Base-by-base conservation (phyloP, 2,113 vertebrate genomes). In the Sinocyclocheilus anshuiensis region DNA sequence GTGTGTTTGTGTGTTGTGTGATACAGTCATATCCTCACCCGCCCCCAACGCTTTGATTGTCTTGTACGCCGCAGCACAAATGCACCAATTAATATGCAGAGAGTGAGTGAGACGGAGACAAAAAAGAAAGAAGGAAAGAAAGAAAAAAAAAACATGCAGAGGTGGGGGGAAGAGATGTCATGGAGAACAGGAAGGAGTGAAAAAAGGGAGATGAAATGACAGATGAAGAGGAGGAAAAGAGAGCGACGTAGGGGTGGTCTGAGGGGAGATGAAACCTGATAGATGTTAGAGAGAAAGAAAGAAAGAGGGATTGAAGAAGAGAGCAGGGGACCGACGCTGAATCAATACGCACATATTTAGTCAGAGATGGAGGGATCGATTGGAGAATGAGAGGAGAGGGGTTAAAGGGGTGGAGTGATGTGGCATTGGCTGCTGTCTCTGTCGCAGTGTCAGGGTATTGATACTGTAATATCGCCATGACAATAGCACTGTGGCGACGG, bases 1-100 rank as follows among this genome's bases (percentile, higher is more conserved):
- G 13, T 53, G 50, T 55, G 1, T 92, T 90, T 90, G 91, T 92
- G 87, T 93, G 86, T 90, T 84, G 87, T 91, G 88, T 93, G 93
- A 92, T 93, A 94, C 94, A 94, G 93, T 94, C 91, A 90, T 92
- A 93, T 94, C 93, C 90, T 91, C 93, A 92, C 93, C 93, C 94
- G 91, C 94, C 94, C 93, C 94, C 93, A 93, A 94, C 92, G 92
- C 93, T 94, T 94, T 95, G 94, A 95, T 95, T 95, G 94, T 95
- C 94, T 94, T 94, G 93, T 94, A 87, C 93, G 92, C 94, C 91
- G 93, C 94, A 94, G 94, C 93, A 95, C 93, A 95, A 95, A 95
- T 94, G 94, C 94, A 92, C 91, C 94, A 95, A 95, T 95, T 95
- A 95, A 95, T 95, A 95, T 95, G 94, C 95, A 96, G 93, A 94